Evolutionary conservation across 2,888 invertebrate genomes (phyloP).

Genomic region (Nomada hirtipes): DNA sequence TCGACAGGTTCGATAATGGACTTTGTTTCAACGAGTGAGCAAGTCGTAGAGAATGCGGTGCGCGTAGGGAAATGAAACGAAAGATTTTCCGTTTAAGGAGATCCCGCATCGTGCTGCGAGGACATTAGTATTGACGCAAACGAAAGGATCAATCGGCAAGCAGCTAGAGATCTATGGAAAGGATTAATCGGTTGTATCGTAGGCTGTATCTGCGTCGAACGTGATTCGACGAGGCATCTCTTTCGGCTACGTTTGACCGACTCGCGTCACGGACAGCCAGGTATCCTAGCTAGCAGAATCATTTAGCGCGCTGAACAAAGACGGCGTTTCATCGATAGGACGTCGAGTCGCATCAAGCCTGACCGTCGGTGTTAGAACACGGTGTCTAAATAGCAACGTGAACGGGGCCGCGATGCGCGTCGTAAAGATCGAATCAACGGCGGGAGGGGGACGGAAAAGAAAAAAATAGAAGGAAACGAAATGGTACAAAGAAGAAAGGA

Average conservation of each 20-base stretch:
- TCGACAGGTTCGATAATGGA: not conserved
- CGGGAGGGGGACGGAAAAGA: not conserved
- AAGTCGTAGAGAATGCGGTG: too few relatives aligned
- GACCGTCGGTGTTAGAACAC: conserved; percentile 29
- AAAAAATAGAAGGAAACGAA: not conserved
- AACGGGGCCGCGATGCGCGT: not conserved
- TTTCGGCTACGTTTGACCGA: conserved; percentile 18
- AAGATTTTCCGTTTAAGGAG: too few relatives aligned
- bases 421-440: conserved; percentile 20
- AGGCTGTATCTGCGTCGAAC: conserved; percentile 18
- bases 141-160: too few relatives aligned
- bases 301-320: conserved; percentile 5
- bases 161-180: not conserved
- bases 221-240: conserved; percentile 18
- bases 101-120: too few relatives aligned
- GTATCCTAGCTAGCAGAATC: conserved; percentile 1
- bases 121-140: too few relatives aligned
- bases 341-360: conserved; percentile 22
- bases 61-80: too few relatives aligned
- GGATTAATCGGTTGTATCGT: conserved; percentile 26
- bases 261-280: not conserved
- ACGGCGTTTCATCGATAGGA: conserved; percentile 29
- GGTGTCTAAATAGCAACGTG: conserved; percentile 40
- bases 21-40: not conserved
- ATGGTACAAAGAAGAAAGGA: not conserved